phyloP scores from a whole-genome alignment of 1,140 invertebrate genomes.

The Eriocheir sinensis region DNA sequence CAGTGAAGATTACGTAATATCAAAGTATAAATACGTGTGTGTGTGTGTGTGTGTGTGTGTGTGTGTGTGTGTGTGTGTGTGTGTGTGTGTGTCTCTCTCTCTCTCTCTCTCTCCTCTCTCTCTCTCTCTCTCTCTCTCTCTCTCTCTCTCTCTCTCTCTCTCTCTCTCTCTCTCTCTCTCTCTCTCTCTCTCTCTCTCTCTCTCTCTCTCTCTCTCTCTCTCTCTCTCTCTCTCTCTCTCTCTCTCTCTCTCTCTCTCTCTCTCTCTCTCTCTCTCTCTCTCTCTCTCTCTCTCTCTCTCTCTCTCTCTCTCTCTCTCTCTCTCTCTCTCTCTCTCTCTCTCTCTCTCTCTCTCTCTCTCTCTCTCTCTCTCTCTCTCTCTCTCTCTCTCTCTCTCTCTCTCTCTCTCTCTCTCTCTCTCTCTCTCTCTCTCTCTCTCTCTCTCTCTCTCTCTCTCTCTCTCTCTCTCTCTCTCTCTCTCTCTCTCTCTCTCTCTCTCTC shows the following conservation, averaged over 20 bases:
- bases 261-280: constrained; percentile 11
- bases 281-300: constrained; percentile 23
- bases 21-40: too few relatives aligned
- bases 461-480: constrained; percentile 22
- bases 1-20: too few relatives aligned
- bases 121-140: constrained; percentile 32
- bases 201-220: constrained; percentile 11
- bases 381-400: too few relatives aligned
- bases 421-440: too few relatives aligned
- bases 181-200: constrained; percentile 22
- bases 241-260: constrained; percentile 11
- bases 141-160: constrained; percentile 22
- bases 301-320: constrained; percentile 23
- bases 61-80: too few relatives aligned
- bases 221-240: constrained; percentile 23
- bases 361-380: too few relatives aligned
- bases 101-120: not conserved
- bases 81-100: not conserved
- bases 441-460: too few relatives aligned
- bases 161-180: constrained; percentile 22
- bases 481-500: constrained; percentile 22
- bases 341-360: too few relatives aligned
- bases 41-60: too few relatives aligned
- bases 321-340: constrained; percentile 10
- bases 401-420: too few relatives aligned